A percentile compares a stretch with the other conserved stretches of the same genome.
Evolutionary conservation across 1,140 invertebrate species (phyloP).

Genomic region (Himalopsyche phryganea): DNA sequence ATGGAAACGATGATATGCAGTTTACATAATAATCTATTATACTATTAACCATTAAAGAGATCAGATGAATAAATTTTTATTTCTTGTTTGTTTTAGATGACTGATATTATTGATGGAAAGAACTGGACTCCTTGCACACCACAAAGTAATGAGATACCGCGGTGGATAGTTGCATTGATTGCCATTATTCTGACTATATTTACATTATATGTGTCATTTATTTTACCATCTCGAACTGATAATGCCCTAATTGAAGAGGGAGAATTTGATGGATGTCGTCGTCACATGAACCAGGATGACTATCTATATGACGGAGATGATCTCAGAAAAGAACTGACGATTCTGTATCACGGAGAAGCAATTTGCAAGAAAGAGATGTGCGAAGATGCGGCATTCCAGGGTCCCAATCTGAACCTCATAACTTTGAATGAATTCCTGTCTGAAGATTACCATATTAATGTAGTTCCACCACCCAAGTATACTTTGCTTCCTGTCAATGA

Average conservation of each 20-base stretch:
- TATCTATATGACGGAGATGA: constrained; percentile 12
- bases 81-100: constrained; percentile 18
- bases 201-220: constrained; percentile 29
- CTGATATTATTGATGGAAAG: constrained; percentile 24
- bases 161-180: constrained; percentile 27
- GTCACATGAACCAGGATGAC: constrained; percentile 5
- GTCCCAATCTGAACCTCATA: constrained; percentile 18
- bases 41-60: too few relatives aligned
- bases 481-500: constrained; percentile 19
- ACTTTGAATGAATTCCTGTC: constrained; percentile 27
- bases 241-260: constrained; percentile 6
- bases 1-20: too few relatives aligned
- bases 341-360: constrained; percentile 15
- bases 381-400: background rate
- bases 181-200: constrained; percentile 23
- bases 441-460: constrained; percentile 27
- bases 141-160: constrained; percentile 24
- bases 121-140: constrained; percentile 24
- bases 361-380: constrained; percentile 13
- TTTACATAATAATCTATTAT: too few relatives aligned
- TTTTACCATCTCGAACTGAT: constrained; percentile 26
- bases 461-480: constrained; percentile 29
- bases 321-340: constrained; percentile 16
- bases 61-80: constrained; percentile 14
- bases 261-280: constrained; percentile 7